These are phyloP conservation scores for Hirudinaria manillensis DNA, from an alignment of 2,888 invertebrate species.

Conservation along the genomic window DNA sequence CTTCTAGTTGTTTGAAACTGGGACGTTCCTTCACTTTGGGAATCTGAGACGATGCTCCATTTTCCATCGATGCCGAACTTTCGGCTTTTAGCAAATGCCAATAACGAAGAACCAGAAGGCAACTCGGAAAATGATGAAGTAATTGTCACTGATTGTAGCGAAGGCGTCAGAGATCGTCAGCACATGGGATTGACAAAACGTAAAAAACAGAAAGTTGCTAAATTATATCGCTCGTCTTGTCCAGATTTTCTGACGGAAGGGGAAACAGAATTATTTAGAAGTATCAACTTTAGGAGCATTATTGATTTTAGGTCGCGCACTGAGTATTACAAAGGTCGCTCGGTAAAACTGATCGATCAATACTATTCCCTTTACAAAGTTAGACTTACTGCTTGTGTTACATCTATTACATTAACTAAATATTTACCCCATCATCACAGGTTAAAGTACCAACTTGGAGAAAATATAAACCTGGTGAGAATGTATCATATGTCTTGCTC, in stretches of 20 bases:
- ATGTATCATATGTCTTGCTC: background rate
- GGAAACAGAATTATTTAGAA: conserved; percentile 41
- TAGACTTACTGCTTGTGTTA: background rate
- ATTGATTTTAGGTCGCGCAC: conserved; percentile 45
- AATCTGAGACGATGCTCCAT: background rate
- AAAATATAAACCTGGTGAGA: conserved; percentile 9
- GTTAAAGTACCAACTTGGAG: conserved; percentile 23
- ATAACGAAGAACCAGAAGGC: background rate
- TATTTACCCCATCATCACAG: background rate
- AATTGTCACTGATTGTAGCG: background rate
- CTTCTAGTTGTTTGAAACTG: no score
- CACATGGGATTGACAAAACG: background rate
- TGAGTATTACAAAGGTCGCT: conserved; percentile 41
- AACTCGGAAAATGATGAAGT: background rate
- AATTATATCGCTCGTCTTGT: conserved; percentile 45
- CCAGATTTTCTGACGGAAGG: conserved; percentile 44
- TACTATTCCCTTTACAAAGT: conserved; percentile 41
- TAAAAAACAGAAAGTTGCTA: conserved; percentile 7
- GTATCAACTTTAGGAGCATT: conserved; percentile 43
- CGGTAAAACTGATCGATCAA: conserved; percentile 35
- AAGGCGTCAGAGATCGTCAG: background rate
- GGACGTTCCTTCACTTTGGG: no score
- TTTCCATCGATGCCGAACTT: conserved; percentile 28
- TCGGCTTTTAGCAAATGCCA: background rate
- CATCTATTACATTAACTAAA: background rate